phyloP scores from a whole-genome alignment of 2,797 vertebrate species.

The Spheniscus humboldti region DNA sequence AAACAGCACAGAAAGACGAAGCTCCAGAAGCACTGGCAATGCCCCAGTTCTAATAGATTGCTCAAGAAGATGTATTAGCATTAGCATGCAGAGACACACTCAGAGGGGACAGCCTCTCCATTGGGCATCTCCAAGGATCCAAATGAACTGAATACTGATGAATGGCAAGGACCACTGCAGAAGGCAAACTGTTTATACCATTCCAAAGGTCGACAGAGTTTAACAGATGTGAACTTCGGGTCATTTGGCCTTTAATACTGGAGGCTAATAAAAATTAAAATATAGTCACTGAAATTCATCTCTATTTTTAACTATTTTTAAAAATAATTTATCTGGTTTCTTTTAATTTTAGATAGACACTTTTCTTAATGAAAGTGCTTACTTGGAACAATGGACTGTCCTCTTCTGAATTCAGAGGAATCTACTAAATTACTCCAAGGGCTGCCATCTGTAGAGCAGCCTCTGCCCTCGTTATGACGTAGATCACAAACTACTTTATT shows the following conservation, averaged over 20 bases:
- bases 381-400: neutral
- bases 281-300: neutral
- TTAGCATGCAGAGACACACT: neutral
- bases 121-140: neutral
- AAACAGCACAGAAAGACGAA: neutral
- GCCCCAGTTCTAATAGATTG: neutral
- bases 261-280: neutral
- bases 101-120: neutral
- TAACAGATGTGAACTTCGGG: neutral
- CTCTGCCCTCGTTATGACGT: neutral
- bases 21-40: neutral
- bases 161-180: neutral
- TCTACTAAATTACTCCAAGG: neutral
- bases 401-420: neutral
- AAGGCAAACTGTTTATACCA: neutral
- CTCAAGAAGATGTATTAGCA: neutral
- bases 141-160: neutral
- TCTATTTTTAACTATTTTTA: neutral
- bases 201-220: neutral
- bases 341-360: neutral
- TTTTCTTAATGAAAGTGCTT: neutral
- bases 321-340: neutral
- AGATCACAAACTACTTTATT: neutral
- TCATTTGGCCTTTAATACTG: neutral
- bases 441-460: neutral